Base-by-base conservation (phyloP, 2,888 invertebrate genomes). In the Xestia rhomboidea region DNA sequence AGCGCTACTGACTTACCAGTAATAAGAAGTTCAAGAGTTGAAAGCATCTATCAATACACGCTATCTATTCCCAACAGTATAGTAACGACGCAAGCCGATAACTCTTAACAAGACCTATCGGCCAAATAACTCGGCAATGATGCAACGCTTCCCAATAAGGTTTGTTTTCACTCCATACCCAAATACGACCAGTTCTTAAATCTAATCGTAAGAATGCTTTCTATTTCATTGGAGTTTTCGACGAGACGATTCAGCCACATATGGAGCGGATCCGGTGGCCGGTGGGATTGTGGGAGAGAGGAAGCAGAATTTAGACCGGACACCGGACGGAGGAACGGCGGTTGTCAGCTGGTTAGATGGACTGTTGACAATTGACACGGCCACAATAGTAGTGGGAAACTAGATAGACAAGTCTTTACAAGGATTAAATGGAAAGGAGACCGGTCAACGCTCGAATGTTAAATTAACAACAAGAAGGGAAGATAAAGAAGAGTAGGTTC, bases 81-180 rank as follows among this genome's bases (percentile, higher is more conserved):
- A 75, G 49, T 67, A 77, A 69, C 57, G 57, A 77, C 62, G 46
- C 72, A 34, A 69, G 38, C 75, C 85, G 89, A 90, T 90, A 90
- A 89, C 76, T 86, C 71, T 78, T 85, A 79, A 83, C 73, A 87
- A 84, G 83, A 89, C 85, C 84, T 89, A 89, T 90, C 86, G 69
- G 79, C 76, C 73, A 83, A 82, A 87, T 87, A 87, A 79, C 84
- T 83, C 51, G 30, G 67, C 49, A 70, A 66, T 87, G 84, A 87
- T 81, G 87, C 79, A 86, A 83, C 54, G 44, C 46, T 66, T 68
- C 73, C 54, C 82, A 82, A 69, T 72, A 82, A 54, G 82, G 77
- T 49, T 69, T 76, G 86, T 82, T 85, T 85, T 85, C 85, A 85
- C 83, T 85, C 49, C 82, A 72, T 82, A 82, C 72, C 85, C 85